Percentiles rank a stretch among this genome's conserved stretches.
Evolutionary conservation across 2,888 invertebrate species (phyloP).

Genomic region (Mamestra brassicae): DNA sequence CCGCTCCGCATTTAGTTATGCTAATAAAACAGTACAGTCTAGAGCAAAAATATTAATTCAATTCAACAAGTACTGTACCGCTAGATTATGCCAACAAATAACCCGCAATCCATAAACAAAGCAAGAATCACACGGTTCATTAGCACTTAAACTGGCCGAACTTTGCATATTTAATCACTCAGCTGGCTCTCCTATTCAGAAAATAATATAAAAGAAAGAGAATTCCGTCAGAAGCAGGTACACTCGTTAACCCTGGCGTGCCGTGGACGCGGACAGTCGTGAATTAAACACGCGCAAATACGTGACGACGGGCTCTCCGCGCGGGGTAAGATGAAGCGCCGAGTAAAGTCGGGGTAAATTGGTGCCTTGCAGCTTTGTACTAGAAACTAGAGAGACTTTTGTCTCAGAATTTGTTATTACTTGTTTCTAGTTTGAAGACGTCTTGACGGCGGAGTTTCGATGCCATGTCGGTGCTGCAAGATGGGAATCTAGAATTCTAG

Average conservation of each 20-base stretch:
- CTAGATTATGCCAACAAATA: slow-evolving; percentile 42
- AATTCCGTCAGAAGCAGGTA: slow-evolving; percentile 58
- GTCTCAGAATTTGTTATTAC: slow-evolving; percentile 27
- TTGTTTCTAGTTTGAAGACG: slow-evolving; percentile 19
- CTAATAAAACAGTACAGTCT: slow-evolving; percentile 25
- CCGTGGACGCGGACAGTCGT: slow-evolving; percentile 64
- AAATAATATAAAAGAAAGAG: slow-evolving; percentile 63
- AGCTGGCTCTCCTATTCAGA: slow-evolving; percentile 58
- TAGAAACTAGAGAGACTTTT: slow-evolving; percentile 31
- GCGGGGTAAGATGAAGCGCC: slow-evolving; percentile 49
- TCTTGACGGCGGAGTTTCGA: slow-evolving; percentile 3
- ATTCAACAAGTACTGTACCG: slow-evolving; percentile 24
- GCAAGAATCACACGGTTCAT: slow-evolving; percentile 55
- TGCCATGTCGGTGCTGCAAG: neutral
- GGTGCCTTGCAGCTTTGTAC: slow-evolving; percentile 27
- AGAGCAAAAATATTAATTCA: slow-evolving; percentile 32
- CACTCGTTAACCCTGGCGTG: slow-evolving; percentile 70
- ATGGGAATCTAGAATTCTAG: neutral
- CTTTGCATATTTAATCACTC: slow-evolving; percentile 62
- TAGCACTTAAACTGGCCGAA: slow-evolving; percentile 61
- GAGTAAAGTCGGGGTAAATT: slow-evolving; percentile 35
- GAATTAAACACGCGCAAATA: slow-evolving; percentile 77
- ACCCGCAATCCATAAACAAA: slow-evolving; percentile 46
- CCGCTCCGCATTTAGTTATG: slow-evolving; percentile 24
- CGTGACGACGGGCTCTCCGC: slow-evolving; percentile 57